These are phyloP conservation scores for Acropora yongei DNA, from an alignment of 64 coral and sea anemone genomes.

Conservation along the genomic window DNA sequence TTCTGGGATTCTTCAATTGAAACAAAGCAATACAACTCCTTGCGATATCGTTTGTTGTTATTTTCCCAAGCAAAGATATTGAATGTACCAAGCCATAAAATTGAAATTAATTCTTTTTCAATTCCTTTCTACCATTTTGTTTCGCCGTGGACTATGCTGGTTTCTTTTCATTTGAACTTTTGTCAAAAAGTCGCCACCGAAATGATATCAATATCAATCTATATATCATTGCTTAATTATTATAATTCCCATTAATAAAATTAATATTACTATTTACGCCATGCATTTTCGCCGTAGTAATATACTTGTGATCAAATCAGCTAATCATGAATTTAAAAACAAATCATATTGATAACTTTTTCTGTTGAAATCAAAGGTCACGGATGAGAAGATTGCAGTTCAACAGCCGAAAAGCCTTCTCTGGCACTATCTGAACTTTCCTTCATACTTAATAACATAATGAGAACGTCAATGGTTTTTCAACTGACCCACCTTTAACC, in stretches of 20 bases:
- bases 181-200: background rate
- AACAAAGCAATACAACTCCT: background rate
- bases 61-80: constrained; percentile 5
- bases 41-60: background rate
- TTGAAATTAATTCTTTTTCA: background rate
- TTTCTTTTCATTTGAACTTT: background rate
- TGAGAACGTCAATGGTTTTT: background rate
- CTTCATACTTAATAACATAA: background rate
- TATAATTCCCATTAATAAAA: background rate
- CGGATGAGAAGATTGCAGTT: background rate
- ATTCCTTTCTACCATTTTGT: background rate
- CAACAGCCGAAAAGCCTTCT: background rate
- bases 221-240: background rate
- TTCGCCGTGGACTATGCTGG: background rate
- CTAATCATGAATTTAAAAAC: background rate
- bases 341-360: too few species aligned
- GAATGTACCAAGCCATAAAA: background rate
- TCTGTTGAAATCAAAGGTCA: background rate
- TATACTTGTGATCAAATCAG: background rate
- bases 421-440: too few species aligned
- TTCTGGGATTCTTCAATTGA: background rate
- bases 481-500: too few species aligned
- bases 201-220: background rate
- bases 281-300: background rate
- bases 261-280: background rate